A percentile compares a stretch with the other conserved stretches of the same genome.
These are phyloP conservation scores for Calephelis virginiensis DNA, from an alignment of 1,140 invertebrate genomes.

Conservation along the genomic window DNA sequence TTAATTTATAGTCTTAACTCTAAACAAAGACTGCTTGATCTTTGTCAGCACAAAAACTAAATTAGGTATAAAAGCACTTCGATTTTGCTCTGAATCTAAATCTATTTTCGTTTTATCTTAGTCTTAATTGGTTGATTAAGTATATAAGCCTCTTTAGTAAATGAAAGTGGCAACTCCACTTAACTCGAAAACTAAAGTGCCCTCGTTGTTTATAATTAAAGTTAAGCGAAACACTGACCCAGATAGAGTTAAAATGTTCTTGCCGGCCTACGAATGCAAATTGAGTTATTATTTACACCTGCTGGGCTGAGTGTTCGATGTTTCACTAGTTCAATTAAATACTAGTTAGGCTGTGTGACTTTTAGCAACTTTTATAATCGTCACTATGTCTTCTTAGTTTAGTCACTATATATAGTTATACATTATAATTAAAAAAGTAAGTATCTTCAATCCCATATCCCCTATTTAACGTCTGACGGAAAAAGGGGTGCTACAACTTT, in stretches of 20 bases:
- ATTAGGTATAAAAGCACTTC: too few species aligned
- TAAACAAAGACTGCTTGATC: too few species aligned
- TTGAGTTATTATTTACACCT: slow-evolving; percentile 15
- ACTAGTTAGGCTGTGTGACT: too few species aligned
- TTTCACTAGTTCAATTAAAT: slow-evolving; percentile 4
- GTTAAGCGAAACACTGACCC: slow-evolving; percentile 13
- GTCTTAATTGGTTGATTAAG: slow-evolving; percentile 14
- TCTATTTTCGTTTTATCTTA: slow-evolving; percentile 18
- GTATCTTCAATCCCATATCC: too few species aligned
- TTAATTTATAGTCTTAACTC: too few species aligned
- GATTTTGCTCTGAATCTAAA: slow-evolving; percentile 2
- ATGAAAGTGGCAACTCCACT: slow-evolving; percentile 16
- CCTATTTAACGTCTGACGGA: too few species aligned
- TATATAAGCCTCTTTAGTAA: slow-evolving; percentile 17
- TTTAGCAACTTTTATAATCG: too few species aligned
- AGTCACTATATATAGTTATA: too few species aligned
- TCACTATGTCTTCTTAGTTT: too few species aligned
- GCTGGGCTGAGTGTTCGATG: not conserved
- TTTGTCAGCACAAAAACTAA: too few species aligned
- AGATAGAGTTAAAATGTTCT: slow-evolving; percentile 17
- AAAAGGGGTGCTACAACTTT: too few species aligned
- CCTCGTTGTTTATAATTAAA: slow-evolving; percentile 13
- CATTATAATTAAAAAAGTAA: too few species aligned
- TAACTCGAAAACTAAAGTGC: slow-evolving; percentile 14
- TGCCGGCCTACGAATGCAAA: slow-evolving; percentile 13